These are phyloP conservation scores for Pogonomyrmex californicus DNA, from an alignment of 1,140 invertebrate species.

Conservation along the genomic window DNA sequence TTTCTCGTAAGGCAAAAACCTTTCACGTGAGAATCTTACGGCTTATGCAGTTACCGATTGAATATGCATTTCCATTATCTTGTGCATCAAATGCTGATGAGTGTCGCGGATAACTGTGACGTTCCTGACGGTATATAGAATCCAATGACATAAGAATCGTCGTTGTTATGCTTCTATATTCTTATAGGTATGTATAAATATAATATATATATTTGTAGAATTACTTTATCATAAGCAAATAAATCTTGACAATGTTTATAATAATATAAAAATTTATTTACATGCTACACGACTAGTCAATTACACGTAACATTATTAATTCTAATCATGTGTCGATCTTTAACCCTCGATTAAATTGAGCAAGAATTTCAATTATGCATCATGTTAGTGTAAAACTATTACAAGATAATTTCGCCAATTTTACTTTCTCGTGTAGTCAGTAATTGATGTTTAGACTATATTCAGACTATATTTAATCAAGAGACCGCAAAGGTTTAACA, in stretches of 20 bases:
- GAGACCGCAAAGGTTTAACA: background rate
- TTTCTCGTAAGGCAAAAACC: slow-evolving; percentile 6
- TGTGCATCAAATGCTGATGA: background rate
- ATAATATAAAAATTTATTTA: slow-evolving; percentile 25
- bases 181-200: slow-evolving; percentile 1
- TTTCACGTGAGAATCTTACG: background rate
- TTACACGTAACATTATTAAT: background rate
- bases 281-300: background rate
- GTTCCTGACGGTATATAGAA: slow-evolving; percentile 1
- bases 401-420: slow-evolving; percentile 2
- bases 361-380: slow-evolving; percentile 38
- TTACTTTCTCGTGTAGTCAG: background rate
- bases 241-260: background rate
- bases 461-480: slow-evolving; percentile 33
- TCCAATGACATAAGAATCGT: slow-evolving; percentile 27
- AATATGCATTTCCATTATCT: slow-evolving; percentile 39
- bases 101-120: slow-evolving; percentile 1
- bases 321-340: slow-evolving; percentile 31
- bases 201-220: background rate
- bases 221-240: background rate
- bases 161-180: background rate
- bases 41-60: background rate
- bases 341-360: slow-evolving; percentile 11
- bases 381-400: background rate
- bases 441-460: background rate